Evolutionary conservation across 2,113 vertebrate genomes (phyloP), one percentile per base, ranked within the genome.

Genomic region (Capreolus pygargus): DNA sequence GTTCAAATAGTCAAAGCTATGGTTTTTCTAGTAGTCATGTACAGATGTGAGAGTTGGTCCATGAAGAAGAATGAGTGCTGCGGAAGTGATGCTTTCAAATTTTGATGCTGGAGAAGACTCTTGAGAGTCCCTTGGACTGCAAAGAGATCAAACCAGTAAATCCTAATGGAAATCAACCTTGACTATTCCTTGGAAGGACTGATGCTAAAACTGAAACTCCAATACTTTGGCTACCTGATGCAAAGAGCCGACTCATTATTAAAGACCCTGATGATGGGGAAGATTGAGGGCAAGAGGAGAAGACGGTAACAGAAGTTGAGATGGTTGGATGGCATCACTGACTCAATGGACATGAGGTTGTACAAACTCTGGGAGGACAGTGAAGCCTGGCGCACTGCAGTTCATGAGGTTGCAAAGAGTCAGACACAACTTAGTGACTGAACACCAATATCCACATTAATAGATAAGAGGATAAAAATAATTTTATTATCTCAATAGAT

Each of bases 401-500:
- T 43, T 25, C 39, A 27, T 76, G 36, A 23, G 70, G 23, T 43
- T 43, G 3, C 12, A 25, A 43, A 76, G 36, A 76, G 23, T 76
- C 23, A 43, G 70, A 43, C 70, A 76, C 23, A 43, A 15, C 12
- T 23, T 39, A 43, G 70, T 76, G 23, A 76, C 39, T 76, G 39
- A 76, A 76, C 39, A 70, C 19, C 19, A 43, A 15, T 23, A 43
- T 39, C 36, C 39, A 27, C 27, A 90, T 61, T 76, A 89, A 76
- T 52, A 94, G 36, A 78, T 88, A 81, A 97, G 52, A n/a, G 12
- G 10, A 78, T 89, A 86, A 92, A 95, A 78, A 50, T 89, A 76
- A 57, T 91, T 39, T 64, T 12, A 27, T 64, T 10, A 60, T 70
- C 17, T 93, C 23, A 70, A 64, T 54, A 58, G 12, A 45, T 58